Percentiles rank a stretch among this genome's conserved stretches.
phyloP scores from a whole-genome alignment of 2,888 invertebrate species.

The Zygogramma bicolorata region DNA sequence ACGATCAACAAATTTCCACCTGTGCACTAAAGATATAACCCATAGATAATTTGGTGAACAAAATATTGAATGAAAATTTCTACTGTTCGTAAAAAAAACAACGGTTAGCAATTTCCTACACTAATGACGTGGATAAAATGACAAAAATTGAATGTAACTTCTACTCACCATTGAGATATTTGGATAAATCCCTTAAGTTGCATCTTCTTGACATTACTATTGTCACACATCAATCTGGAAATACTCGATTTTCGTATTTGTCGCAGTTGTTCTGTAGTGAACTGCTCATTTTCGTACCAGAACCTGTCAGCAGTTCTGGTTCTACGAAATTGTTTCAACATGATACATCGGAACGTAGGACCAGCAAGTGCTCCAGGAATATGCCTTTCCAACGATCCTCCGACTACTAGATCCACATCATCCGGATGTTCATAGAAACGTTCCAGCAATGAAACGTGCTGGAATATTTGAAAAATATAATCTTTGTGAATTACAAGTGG shows the following conservation, averaged over 20 bases:
- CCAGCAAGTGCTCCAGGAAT: constrained; percentile 83
- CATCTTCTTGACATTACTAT: constrained; percentile 70
- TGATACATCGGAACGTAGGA: constrained; percentile 87
- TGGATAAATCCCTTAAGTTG: constrained; percentile 69
- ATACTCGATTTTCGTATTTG: constrained; percentile 82
- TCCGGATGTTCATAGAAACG: constrained; percentile 77
- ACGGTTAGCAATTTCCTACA: background rate
- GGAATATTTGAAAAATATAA: no score
- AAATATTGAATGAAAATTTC: no score
- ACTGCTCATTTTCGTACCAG: constrained; percentile 81
- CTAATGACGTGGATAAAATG: background rate
- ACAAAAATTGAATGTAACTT: background rate
- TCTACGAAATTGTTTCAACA: constrained; percentile 87
- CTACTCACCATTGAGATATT: constrained; percentile 71
- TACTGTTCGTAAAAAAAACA: background rate
- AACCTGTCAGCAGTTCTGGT: constrained; percentile 87
- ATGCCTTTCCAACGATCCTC: constrained; percentile 81
- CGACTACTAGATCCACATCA: constrained; percentile 88
- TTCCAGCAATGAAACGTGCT: constrained; percentile 76
- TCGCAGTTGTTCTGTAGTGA: constrained; percentile 80
- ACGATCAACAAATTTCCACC: no score
- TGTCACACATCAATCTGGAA: constrained; percentile 83
- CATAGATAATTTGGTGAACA: no score
- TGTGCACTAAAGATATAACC: no score
- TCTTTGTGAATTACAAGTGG: no score